Base-by-base conservation (phyloP, 2,113 vertebrate genomes). In the Calonectris borealis region DNA sequence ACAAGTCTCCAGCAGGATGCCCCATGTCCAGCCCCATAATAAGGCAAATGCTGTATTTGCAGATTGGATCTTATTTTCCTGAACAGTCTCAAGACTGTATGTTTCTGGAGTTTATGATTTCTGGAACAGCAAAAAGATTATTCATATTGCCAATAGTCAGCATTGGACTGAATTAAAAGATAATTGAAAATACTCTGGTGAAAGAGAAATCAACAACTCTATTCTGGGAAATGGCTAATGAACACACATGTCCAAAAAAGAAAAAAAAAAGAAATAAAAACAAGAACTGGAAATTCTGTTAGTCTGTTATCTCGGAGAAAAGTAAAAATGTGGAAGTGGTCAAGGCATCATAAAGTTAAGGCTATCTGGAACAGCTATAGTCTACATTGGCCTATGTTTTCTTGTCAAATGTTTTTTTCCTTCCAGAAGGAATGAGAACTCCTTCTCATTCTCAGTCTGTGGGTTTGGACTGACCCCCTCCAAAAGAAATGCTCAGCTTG, bases 141-240 rank as follows among this genome's bases (percentile, higher is more conserved):
- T 57, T 95, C 76, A 22, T 46, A 15, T 57, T 94, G 73, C 26
- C 36, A 90, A 19, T 16, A 94, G 51, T 81, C 69, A 92, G 42
- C 36, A 42, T 49, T 90, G 86, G 72, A 72, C 31, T 69, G 48
- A 79, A 81, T 78, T 70, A 75, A 83, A 88, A 93, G 31, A 61
- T 88, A 72, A 86, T 42, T 84, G 65, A 73, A 87, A 95, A 76
- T 65, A 64, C 25, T 61, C 52, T 32, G 57, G 52, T 79, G 32
- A 72, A 85, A 81, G 52, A 58, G 68, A 86, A 94, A 91, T 78
- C 81, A 94, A 78, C 79, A 93, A 12, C 75, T 65, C 22, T 91
- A 68, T 94, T 96, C 89, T 95, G 79, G 91, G 91, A 95, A 97
- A 89, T 16, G 21, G 32, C 31, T 68, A 34, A 58, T 75, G 49